Evolutionary conservation across 2,797 vertebrate species (phyloP).

Genomic region (Philypnodon macrostomus): DNA sequence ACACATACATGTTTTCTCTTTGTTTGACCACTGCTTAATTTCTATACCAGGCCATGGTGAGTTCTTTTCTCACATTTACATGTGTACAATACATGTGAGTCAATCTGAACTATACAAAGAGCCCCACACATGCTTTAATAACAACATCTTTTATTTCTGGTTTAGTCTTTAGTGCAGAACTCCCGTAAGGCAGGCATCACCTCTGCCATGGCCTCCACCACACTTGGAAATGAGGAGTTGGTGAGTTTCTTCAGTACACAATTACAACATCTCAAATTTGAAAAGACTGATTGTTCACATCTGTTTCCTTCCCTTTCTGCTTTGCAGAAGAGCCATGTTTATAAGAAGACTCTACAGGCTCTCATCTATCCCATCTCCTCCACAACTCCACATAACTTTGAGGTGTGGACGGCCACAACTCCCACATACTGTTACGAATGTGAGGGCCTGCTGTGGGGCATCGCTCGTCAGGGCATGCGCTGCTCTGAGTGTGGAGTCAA

Average conservation of each 20-base stretch:
- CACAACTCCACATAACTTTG: conserved; percentile 97
- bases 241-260: conserved; percentile 69
- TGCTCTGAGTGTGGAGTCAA: conserved; percentile 97
- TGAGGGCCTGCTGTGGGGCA: conserved; percentile 96
- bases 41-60: conserved; percentile 86
- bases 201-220: conserved; percentile 93
- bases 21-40: conserved; percentile 18
- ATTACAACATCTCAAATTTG: conserved; percentile 6
- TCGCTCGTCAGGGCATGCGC: conserved; percentile 97
- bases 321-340: conserved; percentile 95
- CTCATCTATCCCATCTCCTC: conserved; percentile 99
- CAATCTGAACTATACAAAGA: too few relatives aligned
- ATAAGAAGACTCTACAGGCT: conserved; percentile 98
- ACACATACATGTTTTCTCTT: conserved; percentile 15
- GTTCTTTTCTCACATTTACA: conserved; percentile 40
- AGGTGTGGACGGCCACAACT: conserved; percentile 98
- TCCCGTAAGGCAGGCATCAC: conserved; percentile 97
- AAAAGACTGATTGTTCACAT: conserved; percentile 3
- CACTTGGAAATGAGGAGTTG: conserved; percentile 96
- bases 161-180: conserved; percentile 91
- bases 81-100: not conserved
- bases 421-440: conserved; percentile 99
- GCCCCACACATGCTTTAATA: not conserved
- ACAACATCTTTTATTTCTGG: not conserved
- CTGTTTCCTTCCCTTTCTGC: not conserved